Conservation (phyloP, 2,113 vertebrate genomes). For the Falco punctatus region DNA sequence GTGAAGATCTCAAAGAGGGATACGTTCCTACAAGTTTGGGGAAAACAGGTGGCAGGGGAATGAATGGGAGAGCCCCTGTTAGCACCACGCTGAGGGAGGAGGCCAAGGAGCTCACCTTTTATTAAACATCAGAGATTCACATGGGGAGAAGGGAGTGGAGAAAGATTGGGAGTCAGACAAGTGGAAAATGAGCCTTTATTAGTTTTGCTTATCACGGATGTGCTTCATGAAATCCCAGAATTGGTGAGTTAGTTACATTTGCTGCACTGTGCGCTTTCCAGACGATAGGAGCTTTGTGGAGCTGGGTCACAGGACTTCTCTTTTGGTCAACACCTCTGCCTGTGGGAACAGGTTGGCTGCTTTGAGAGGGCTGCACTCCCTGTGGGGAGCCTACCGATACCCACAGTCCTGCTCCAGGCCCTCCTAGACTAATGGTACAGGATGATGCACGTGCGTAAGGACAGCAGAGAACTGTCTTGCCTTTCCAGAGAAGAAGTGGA, state of each 20-base stretch:
- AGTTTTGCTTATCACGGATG: not conserved
- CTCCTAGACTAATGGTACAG: not conserved
- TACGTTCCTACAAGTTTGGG: conserved; percentile 8
- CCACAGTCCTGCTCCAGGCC: not conserved
- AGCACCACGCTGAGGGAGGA: not conserved
- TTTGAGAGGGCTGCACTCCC: not conserved
- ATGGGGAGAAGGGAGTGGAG: not conserved
- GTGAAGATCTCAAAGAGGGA: conserved; percentile 15
- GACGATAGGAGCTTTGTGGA: not conserved
- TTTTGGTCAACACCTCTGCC: not conserved
- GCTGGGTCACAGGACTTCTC: not conserved
- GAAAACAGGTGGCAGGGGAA: conserved; percentile 1
- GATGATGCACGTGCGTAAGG: not conserved
- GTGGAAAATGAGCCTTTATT: not conserved
- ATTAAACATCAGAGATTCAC: not conserved
- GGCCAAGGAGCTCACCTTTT: not conserved
- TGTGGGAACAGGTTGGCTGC: not conserved
- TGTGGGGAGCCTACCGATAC: not conserved
- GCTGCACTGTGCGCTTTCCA: rapidly evolving
- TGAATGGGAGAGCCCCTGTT: not conserved
- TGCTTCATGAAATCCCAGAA: not conserved
- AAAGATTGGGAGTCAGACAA: not conserved
- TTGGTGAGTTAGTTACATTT: not conserved
- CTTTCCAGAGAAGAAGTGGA: not conserved
- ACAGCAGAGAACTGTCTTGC: not conserved